Base-by-base conservation (phyloP, 2,888 invertebrate genomes). In the Resseliella maxima region DNA sequence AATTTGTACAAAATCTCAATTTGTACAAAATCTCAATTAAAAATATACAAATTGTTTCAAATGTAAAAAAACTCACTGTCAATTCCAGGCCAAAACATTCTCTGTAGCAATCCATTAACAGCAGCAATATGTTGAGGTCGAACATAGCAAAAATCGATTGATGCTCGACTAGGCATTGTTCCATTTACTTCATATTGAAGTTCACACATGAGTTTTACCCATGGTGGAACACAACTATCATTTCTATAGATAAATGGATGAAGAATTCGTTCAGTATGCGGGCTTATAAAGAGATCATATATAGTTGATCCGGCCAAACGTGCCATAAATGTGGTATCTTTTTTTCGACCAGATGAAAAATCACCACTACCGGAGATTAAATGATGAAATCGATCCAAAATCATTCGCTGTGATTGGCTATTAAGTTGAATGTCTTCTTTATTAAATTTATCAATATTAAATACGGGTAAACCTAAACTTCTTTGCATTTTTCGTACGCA, bases 31-130 rank as follows among this genome's bases (percentile, higher is more conserved):
- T n/a, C 38, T 50, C 15, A 36, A 35, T 35, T 41, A 5, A 41
- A 5, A 8, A 41, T 41, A 41, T n/a, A n/a, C n/a, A n/a, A n/a
- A n/a, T n/a, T n/a, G n/a, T n/a, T n/a, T n/a, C n/a, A n/a, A n/a
- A n/a, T n/a, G n/a, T n/a, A n/a, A n/a, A n/a, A n/a, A n/a, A n/a
- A n/a, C 94, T 93, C 91, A 97, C 97, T 92, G 91, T 98, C 97
- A 87, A 98, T 95, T 85, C 97, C 97, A 0, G 97, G 96, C 98
- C 98, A 98, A 91, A 98, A 98, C 90, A 94, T 95, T 89, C 95
- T 94, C 88, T 95, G 94, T 88, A 96, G 95, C 24, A 98, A 92
- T 87, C 94, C 94, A 91, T 98, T 98, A 87, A 98, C 94, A 0
- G 96, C 95, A 0, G 97, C 95, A 88, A 98, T 95, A 90, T 97